Evolutionary conservation across 2,797 vertebrate species (phyloP).

Genomic region (Acanthurus tractus): DNA sequence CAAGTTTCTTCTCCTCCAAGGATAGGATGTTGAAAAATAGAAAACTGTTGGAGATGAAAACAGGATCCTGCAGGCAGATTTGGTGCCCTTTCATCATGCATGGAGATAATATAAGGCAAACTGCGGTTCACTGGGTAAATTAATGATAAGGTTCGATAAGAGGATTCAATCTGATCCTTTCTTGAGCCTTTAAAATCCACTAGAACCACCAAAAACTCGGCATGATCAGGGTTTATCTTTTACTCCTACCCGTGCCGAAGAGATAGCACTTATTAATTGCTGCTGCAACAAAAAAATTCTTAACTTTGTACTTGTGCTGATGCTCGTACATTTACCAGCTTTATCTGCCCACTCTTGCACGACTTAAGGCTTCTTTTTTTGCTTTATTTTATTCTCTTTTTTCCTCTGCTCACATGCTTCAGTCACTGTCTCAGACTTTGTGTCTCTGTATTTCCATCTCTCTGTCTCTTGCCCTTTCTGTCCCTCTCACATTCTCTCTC

Average conservation of each 20-base stretch:
- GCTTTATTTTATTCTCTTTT: conserved; percentile 44
- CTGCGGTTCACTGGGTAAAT: conserved; percentile 31
- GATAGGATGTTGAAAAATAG: conserved; percentile 23
- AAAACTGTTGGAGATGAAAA: conserved; percentile 37
- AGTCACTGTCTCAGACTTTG: conserved; percentile 44
- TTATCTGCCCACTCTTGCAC: conserved; percentile 60
- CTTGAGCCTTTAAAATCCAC: conserved; percentile 39
- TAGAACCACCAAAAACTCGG: conserved; percentile 45
- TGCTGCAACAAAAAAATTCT: conserved; percentile 48
- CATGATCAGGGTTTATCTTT: conserved; percentile 52
- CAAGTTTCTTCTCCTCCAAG: conserved; percentile 11
- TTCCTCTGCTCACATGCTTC: conserved; percentile 32
- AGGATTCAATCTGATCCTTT: conserved; percentile 55
- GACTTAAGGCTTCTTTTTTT: conserved; percentile 57
- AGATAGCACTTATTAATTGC: conserved; percentile 64
- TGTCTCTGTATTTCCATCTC: conserved; percentile 43
- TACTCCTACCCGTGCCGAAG: conserved; percentile 33
- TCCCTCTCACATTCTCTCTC: conserved; percentile 39
- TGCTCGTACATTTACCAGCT: conserved; percentile 63
- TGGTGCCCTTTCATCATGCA: conserved; percentile 20
- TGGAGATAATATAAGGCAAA: conserved; percentile 30
- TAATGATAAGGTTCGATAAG: conserved; percentile 51
- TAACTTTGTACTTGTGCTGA: conserved; percentile 74
- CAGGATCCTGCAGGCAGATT: conserved; percentile 21
- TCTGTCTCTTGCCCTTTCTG: conserved; percentile 47